Evolutionary conservation across 2,113 vertebrate genomes (phyloP).

Genomic region (Fulica atra): DNA sequence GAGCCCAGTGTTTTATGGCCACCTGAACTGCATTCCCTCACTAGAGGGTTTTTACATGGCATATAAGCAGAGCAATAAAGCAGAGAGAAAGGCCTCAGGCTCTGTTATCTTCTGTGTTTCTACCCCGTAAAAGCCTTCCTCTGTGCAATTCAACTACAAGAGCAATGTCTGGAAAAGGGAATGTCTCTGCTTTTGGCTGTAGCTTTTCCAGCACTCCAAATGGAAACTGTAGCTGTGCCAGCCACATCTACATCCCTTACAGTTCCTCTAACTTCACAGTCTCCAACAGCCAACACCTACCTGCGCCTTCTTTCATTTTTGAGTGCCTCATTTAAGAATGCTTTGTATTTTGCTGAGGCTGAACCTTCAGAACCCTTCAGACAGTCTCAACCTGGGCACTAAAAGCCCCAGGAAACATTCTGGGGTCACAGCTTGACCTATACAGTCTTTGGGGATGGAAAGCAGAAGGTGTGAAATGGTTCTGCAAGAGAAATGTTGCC

Average conservation of each 20-base stretch:
- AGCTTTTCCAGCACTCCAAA: not conserved
- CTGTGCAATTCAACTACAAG: not conserved
- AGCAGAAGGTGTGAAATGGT: accelerated
- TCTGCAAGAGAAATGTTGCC: accelerated
- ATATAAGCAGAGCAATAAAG: not conserved
- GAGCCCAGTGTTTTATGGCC: accelerated
- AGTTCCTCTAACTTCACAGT: accelerated
- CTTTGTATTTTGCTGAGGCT: too few species aligned
- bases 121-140: not conserved
- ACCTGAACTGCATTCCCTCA: not conserved
- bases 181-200: not conserved
- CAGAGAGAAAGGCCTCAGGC: not conserved
- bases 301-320: not conserved
- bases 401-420: accelerated
- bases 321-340: too few species aligned
- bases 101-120: not conserved
- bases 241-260: accelerated
- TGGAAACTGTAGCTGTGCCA: not conserved
- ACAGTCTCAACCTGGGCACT: not conserved
- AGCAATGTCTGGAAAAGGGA: not conserved
- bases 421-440: not conserved
- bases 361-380: not conserved
- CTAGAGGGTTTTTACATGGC: not conserved
- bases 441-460: accelerated
- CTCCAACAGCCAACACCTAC: not conserved